phyloP scores from a whole-genome alignment of 2,113 vertebrate species.

The human region DNA sequence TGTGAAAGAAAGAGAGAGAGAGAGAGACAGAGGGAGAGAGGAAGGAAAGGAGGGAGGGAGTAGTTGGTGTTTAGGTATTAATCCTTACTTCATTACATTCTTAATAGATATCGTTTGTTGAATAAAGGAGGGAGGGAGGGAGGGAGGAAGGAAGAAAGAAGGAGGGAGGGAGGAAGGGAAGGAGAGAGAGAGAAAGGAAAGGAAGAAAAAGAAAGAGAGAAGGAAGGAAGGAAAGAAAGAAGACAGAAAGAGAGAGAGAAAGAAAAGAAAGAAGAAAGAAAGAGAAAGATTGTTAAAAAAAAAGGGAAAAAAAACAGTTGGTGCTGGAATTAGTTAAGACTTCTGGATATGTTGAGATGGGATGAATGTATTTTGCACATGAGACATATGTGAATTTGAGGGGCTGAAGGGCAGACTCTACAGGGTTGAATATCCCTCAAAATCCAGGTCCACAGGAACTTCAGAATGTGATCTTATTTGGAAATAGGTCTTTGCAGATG shows the following conservation, averaged over 20 bases:
- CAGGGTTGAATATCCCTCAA: neutral
- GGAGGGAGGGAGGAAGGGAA: too few relatives aligned
- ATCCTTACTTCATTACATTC: neutral
- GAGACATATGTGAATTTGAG: neutral
- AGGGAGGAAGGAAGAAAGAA: too few relatives aligned
- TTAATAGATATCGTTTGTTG: neutral
- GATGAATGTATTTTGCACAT: neutral
- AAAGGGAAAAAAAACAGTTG: neutral
- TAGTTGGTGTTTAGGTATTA: neutral
- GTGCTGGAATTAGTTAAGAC: neutral
- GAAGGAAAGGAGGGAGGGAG: neutral
- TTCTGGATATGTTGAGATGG: neutral
- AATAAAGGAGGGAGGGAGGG: neutral
- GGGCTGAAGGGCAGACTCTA: neutral
- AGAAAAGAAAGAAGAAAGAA: neutral
- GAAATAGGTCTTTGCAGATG: neutral
- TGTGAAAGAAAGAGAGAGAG: neutral
- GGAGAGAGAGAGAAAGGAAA: fast-evolving
- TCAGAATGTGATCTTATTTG: conserved; percentile 12
- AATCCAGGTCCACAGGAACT: neutral
- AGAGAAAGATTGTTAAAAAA: neutral
- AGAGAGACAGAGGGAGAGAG: neutral
- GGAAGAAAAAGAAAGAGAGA: too few relatives aligned
- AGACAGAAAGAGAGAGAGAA: fast-evolving
- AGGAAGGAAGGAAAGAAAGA: too few relatives aligned